phyloP scores from a whole-genome alignment of 2,888 invertebrate genomes.

The Melieria picta region DNA sequence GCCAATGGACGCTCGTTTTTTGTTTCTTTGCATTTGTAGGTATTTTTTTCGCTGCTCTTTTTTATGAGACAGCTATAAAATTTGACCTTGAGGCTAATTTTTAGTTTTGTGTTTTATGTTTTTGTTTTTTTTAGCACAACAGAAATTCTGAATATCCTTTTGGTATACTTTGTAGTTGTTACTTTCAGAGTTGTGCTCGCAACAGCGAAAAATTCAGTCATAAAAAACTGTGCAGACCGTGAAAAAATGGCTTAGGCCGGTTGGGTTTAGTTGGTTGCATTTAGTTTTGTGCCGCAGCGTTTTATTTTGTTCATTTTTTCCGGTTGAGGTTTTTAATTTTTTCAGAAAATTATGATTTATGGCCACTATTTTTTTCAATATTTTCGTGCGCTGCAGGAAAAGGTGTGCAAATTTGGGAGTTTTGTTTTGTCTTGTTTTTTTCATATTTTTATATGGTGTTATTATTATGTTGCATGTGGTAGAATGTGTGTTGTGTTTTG shows the following conservation, averaged over 20 bases:
- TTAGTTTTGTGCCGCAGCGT: constrained; percentile 3
- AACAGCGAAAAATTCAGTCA: not conserved
- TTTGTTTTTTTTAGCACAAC: not conserved
- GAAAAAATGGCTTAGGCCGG: constrained; percentile 7
- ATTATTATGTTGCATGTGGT: constrained; percentile 41
- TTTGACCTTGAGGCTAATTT: constrained; percentile 1
- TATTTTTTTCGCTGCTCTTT: not conserved
- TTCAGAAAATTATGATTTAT: constrained; percentile 62
- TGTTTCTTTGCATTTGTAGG: not conserved
- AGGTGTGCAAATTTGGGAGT: constrained; percentile 37
- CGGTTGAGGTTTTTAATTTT: constrained; percentile 40
- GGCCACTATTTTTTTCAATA: constrained; percentile 54
- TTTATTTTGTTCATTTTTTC: constrained; percentile 5
- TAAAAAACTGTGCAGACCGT: constrained; percentile 26
- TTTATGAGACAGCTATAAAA: constrained; percentile 4
- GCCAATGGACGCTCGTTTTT: too few relatives aligned
- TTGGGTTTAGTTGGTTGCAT: constrained; percentile 16
- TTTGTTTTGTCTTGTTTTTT: constrained; percentile 29
- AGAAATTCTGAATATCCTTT: not conserved
- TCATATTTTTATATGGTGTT: constrained; percentile 39
- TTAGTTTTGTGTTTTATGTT: not conserved
- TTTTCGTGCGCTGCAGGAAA: constrained; percentile 23
- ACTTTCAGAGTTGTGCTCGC: not conserved
- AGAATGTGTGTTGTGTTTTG: constrained; percentile 55
- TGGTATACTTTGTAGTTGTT: not conserved